Evolutionary conservation across 2,797 vertebrate genomes (phyloP), one percentile per base, ranked within the genome.

Genomic region (Pygocentrus nattereri): DNA sequence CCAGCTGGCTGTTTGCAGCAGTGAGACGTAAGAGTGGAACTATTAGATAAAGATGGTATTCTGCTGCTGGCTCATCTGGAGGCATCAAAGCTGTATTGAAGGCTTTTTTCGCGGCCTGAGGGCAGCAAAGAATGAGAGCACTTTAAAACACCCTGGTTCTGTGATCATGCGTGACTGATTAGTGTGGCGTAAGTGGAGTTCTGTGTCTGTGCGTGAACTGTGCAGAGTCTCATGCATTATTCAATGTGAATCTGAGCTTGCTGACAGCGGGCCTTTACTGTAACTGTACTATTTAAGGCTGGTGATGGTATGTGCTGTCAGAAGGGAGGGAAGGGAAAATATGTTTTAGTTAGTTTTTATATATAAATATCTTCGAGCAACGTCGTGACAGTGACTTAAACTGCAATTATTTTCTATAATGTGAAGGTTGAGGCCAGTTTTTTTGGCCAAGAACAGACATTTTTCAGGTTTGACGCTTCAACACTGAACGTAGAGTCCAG

Each of bases 61-160:
- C 70, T 34, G 49, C 49, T 72, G 49, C 49, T 34, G 25, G 11
- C 47, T 30, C 49, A 71, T 30, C 70, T 54, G 70, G 30, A 73
- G 27, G 50, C 21, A 34, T n/a, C 10, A 56, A 13, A 73, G 25
- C 27, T 30, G 38, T 56, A 23, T 73, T 73, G 71, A 13, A 30
- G 31, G 19, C 15, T n/a, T n/a, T n/a, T n/a, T 23, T 73, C 19
- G 12, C 38, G 12, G 71, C 71, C 27, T 38, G 11, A 11, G 44
- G 47, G 47, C 19, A 54, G 47, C 7, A 58, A 47, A 56, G 27
- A 41, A 41, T 13, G 34, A n/a, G 49, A 52, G 49, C 70, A 21
- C 18, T 54, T 52, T 19, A 71, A 6, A 50, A 71, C 69, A 3
- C 69, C 10, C 15, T 19, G 49, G 16, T 56, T 58, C 52, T 56